Conservation (phyloP, 2,888 invertebrate genomes). For the Steinernema carpocapsae region DNA sequence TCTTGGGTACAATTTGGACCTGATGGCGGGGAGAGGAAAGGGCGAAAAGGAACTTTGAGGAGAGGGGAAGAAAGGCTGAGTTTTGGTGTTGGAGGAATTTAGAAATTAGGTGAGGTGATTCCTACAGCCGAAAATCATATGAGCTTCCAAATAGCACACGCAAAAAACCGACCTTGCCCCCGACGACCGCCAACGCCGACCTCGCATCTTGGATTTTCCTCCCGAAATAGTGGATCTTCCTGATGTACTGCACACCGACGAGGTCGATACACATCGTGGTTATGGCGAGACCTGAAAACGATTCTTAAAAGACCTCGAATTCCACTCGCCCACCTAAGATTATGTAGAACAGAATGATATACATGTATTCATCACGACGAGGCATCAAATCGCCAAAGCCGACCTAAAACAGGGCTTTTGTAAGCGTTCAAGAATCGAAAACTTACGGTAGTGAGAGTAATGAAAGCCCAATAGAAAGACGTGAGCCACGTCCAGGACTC, state of each 20-base stretch:
- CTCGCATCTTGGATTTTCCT: constrained; percentile 68
- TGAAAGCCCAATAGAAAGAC: constrained; percentile 69
- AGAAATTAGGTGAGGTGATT: too few relatives aligned
- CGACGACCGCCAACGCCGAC: constrained; percentile 68
- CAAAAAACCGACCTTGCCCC: constrained; percentile 65
- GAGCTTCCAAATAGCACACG: too few relatives aligned
- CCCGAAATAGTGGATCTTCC: constrained; percentile 69
- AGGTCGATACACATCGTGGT: constrained; percentile 69
- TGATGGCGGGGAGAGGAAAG: too few relatives aligned
- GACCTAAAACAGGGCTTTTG: constrained; percentile 53
- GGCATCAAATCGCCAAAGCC: constrained; percentile 69
- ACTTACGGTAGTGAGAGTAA: constrained; percentile 69
- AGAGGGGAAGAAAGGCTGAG: too few relatives aligned
- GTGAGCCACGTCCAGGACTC: constrained; percentile 69
- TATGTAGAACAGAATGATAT: constrained; percentile 68
- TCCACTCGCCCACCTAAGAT: constrained; percentile 57
- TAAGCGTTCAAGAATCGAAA: background rate
- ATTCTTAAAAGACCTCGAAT: background rate
- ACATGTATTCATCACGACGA: constrained; percentile 66
- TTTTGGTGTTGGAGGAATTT: too few relatives aligned
- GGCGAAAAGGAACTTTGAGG: too few relatives aligned
- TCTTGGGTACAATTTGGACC: background rate
- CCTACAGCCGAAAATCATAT: background rate
- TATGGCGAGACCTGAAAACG: constrained; percentile 65
- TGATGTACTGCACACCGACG: constrained; percentile 69